Percentiles rank a stretch among this genome's conserved stretches.
Conservation (phyloP, 2,113 vertebrate genomes). For the Tonatia bakeri region DNA sequence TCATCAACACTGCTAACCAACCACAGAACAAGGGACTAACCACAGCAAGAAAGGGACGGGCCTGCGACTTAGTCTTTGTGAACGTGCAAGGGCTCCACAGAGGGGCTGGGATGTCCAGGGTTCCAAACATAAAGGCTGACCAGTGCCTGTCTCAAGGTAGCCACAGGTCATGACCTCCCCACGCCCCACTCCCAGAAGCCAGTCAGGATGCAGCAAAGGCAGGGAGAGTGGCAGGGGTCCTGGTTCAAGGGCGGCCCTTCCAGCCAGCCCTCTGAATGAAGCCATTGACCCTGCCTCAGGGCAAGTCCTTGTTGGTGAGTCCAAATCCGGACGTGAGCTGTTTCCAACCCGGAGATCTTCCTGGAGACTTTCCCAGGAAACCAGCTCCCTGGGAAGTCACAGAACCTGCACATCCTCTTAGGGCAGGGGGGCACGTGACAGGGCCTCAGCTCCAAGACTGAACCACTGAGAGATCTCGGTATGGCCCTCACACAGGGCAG, state of each 20-base stretch:
- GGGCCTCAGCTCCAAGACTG: constrained; percentile 30
- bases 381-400: constrained; percentile 59
- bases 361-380: not conserved
- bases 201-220: not conserved
- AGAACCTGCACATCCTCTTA: not conserved
- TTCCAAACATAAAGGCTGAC: not conserved
- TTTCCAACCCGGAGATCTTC: not conserved
- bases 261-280: not conserved
- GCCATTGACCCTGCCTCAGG: not conserved
- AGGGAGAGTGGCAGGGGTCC: not conserved
- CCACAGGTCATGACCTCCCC: not conserved
- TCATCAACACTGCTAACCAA: constrained; percentile 81
- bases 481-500: not conserved
- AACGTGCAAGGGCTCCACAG: constrained; percentile 64
- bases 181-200: not conserved
- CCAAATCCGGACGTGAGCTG: not conserved
- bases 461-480: constrained; percentile 38
- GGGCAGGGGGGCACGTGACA: not conserved
- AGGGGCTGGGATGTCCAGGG: constrained; percentile 52
- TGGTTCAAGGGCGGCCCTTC: not conserved
- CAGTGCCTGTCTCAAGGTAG: not conserved
- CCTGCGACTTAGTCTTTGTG: constrained; percentile 74
- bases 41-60: constrained; percentile 78
- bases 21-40: constrained; percentile 81
- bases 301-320: not conserved